These are phyloP conservation scores for Crenuchus spilurus DNA, from an alignment of 2,797 vertebrate genomes.

Conservation along the genomic window DNA sequence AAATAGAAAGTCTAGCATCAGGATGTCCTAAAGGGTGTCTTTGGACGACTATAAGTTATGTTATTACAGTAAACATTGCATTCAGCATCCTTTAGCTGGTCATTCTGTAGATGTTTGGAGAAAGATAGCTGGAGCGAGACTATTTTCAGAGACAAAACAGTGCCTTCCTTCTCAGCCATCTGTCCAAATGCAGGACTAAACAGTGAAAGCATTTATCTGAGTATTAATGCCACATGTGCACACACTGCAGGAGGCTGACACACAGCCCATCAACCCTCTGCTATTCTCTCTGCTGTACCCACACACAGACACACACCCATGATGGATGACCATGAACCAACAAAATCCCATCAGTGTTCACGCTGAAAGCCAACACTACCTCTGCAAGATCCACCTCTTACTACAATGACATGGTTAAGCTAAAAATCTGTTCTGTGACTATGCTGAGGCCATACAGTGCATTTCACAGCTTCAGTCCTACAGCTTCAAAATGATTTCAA, in stretches of 20 bases:
- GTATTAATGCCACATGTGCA: slow-evolving; percentile 61
- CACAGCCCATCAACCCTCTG: slow-evolving; percentile 33
- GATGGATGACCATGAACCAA: slow-evolving; percentile 6
- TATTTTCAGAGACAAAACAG: slow-evolving; percentile 24
- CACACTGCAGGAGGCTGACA: slow-evolving; percentile 39
- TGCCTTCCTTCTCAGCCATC: slow-evolving; percentile 56
- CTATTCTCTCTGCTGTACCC: slow-evolving; percentile 9
- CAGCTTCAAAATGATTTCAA: too few species aligned
- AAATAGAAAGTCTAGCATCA: slow-evolving; percentile 6
- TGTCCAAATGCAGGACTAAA: slow-evolving; percentile 66
- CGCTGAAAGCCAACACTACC: background rate
- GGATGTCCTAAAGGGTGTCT: background rate
- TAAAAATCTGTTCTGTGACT: background rate
- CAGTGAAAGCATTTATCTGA: slow-evolving; percentile 64
- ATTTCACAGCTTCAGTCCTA: background rate
- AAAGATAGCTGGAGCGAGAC: slow-evolving; percentile 35
- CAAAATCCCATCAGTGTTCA: slow-evolving; percentile 1
- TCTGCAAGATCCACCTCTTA: background rate
- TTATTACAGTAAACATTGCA: slow-evolving; percentile 34
- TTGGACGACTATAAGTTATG: background rate
- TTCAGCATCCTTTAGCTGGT: slow-evolving; percentile 29
- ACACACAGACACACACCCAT: slow-evolving; percentile 1
- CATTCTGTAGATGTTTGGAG: background rate
- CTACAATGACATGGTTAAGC: background rate
- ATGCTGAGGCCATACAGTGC: background rate